A percentile compares a stretch with the other conserved stretches of the same genome.
Evolutionary conservation across 2,113 vertebrate genomes (phyloP).

Genomic region (Ophthalmolycus amberensis): DNA sequence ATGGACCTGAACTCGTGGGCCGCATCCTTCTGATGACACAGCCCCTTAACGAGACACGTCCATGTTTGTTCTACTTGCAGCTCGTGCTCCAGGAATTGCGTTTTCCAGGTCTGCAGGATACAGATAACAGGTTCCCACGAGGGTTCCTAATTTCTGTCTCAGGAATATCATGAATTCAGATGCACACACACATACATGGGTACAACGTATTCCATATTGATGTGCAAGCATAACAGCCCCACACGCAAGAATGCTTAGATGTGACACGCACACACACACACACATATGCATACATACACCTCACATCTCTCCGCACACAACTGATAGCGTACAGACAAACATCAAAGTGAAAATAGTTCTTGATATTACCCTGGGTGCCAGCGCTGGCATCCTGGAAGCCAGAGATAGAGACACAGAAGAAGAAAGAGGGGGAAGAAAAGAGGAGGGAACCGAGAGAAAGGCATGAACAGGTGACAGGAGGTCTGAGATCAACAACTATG

Average conservation of each 20-base stretch:
- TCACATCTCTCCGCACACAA: conserved; percentile 29
- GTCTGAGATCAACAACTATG: conserved; percentile 41
- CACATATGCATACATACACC: not conserved
- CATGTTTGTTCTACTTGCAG: not conserved
- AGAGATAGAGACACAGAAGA: conserved; percentile 33
- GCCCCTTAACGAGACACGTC: not conserved
- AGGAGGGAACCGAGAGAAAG: conserved; percentile 30
- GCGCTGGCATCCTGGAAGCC: conserved; percentile 25
- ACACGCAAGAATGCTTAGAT: not conserved
- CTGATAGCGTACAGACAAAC: conserved; percentile 14
- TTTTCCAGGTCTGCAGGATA: conserved; percentile 26
- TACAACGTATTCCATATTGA: not conserved
- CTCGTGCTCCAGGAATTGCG: not conserved
- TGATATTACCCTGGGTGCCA: conserved; percentile 43
- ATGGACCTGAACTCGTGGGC: not conserved
- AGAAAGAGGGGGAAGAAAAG: conserved; percentile 4
- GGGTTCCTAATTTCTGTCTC: conserved; percentile 1
- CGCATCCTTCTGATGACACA: not conserved
- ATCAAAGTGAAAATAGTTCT: conserved; percentile 60
- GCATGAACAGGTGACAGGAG: conserved; percentile 48
- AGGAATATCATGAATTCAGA: not conserved
- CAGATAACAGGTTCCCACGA: conserved; percentile 33
- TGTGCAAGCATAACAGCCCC: not conserved
- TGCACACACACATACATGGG: not conserved
- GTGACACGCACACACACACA: not conserved